Conservation (phyloP, 2,888 invertebrate species). For the Lepidocyrtinus sp. region DNA sequence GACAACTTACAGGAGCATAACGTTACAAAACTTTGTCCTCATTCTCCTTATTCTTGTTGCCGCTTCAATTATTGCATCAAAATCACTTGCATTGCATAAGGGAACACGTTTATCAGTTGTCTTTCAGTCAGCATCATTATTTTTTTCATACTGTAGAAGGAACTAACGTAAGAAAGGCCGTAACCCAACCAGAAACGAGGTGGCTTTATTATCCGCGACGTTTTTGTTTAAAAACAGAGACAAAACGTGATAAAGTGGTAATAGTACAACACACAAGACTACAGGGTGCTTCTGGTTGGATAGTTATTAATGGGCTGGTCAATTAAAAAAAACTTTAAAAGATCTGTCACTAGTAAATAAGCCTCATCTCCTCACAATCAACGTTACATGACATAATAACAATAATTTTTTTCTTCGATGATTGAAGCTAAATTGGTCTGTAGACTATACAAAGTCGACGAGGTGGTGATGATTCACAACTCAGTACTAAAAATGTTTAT, state of each 20-base stretch:
- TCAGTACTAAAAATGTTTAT: not conserved
- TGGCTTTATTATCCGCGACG: not conserved
- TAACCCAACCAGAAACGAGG: not conserved
- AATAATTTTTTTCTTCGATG: not conserved
- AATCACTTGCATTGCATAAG: not conserved
- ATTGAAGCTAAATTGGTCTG: not conserved
- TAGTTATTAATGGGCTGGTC: not conserved
- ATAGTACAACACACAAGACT: not conserved
- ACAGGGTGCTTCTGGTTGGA: not conserved
- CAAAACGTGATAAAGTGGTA: not conserved
- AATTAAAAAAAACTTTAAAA: not conserved
- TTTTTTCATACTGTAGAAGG: not conserved
- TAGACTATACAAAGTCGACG: not conserved
- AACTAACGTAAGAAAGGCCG: not conserved
- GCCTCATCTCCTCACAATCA: not conserved
- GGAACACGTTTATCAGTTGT: not conserved
- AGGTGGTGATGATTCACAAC: not conserved
- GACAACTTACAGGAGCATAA: not conserved
- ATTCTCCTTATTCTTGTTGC: not conserved
- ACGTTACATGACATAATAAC: not conserved
- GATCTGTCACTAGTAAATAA: not conserved
- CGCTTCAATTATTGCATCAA: not conserved
- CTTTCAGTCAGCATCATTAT: not conserved
- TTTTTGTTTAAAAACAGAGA: not conserved
- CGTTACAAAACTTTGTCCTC: not conserved